A percentile compares a stretch with the other conserved stretches of the same genome.
Conservation (phyloP, 2,113 vertebrate species). For the Macquaria ambigua region DNA sequence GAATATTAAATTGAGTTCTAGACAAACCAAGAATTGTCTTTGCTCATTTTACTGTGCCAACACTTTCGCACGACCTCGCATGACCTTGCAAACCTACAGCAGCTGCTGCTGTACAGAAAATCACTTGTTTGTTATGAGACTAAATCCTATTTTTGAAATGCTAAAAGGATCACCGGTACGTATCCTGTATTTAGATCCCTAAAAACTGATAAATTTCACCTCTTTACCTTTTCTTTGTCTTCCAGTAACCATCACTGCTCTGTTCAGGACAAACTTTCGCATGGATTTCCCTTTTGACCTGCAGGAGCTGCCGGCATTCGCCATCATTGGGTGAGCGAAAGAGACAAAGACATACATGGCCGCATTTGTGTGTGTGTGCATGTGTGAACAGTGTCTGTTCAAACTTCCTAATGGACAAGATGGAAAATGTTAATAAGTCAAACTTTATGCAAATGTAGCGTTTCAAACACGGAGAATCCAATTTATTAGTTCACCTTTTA, state of each 20-base stretch:
- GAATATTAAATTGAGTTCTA: neutral
- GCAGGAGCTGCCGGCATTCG: slow-evolving; percentile 95
- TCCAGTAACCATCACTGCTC: slow-evolving; percentile 94
- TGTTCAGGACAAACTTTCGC: slow-evolving; percentile 96
- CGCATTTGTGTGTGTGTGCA: neutral
- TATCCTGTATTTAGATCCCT: neutral
- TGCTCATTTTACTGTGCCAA: neutral
- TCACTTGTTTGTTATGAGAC: neutral
- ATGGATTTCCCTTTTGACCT: slow-evolving; percentile 98
- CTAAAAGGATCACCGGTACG: neutral
- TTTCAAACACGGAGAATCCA: slow-evolving; percentile 15
- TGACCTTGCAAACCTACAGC: too few relatives aligned
- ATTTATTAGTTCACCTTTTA: neutral
- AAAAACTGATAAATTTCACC: neutral
- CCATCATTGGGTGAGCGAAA: slow-evolving; percentile 93
- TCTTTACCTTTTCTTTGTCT: neutral
- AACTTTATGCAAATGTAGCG: slow-evolving; percentile 11
- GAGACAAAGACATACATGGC: neutral
- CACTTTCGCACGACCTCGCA: neutral
- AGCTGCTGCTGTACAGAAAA: neutral
- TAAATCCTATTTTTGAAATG: neutral
- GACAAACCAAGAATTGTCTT: neutral
- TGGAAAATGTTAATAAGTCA: slow-evolving; percentile 7
- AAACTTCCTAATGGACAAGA: neutral
- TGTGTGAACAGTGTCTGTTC: slow-evolving; percentile 28